phyloP scores from a whole-genome alignment of 2,113 vertebrate genomes.

The Ammospiza caudacuta region DNA sequence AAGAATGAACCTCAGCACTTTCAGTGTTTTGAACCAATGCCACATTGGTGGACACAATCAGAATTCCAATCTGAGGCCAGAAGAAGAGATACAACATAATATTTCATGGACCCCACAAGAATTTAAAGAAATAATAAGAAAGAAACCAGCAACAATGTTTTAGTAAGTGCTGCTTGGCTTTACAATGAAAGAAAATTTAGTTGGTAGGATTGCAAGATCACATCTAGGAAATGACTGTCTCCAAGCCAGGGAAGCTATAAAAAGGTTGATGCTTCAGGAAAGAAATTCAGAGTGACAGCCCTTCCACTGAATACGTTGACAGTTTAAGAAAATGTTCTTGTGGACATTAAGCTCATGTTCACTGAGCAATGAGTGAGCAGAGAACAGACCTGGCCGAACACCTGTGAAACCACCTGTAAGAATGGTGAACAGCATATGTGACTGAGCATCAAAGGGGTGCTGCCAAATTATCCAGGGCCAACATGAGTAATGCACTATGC shows the following conservation, averaged over 20 bases:
- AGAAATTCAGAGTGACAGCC: neutral
- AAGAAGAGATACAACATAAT: neutral
- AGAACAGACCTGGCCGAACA: neutral
- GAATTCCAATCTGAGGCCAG: neutral
- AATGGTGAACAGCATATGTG: neutral
- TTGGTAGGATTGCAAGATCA: neutral
- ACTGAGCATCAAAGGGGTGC: neutral
- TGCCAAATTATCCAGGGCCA: neutral
- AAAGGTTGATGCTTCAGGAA: neutral
- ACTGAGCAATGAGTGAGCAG: neutral
- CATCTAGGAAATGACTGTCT: neutral
- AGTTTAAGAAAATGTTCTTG: neutral
- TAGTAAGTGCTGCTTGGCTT: neutral
- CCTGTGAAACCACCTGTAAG: neutral
- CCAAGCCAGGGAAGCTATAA: neutral
- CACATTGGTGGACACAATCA: neutral
- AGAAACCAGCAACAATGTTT: neutral
- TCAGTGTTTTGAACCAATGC: neutral
- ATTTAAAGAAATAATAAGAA: neutral
- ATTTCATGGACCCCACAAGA: neutral
- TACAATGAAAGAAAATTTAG: neutral
- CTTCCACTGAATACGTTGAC: neutral
- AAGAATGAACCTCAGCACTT: neutral
- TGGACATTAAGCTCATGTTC: neutral
- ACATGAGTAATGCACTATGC: neutral